phyloP scores from a whole-genome alignment of 2,888 invertebrate genomes.

The Chymomyza procnemis region DNA sequence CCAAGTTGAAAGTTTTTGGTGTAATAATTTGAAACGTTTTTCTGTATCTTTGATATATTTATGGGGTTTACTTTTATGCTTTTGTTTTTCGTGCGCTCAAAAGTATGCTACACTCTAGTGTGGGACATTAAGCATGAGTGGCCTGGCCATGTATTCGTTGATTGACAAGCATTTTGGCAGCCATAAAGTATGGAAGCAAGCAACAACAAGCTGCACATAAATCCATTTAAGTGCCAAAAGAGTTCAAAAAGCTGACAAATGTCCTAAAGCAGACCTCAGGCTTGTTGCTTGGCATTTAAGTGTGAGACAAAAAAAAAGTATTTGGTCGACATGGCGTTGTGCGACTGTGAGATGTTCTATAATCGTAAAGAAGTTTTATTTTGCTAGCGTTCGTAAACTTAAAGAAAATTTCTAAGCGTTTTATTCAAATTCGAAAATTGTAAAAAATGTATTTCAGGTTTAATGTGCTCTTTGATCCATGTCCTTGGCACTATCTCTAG shows the following conservation, averaged over 20 bases:
- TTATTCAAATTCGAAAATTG: no score
- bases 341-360: no score
- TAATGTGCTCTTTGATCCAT: no score
- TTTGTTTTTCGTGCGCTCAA: conserved; percentile 22
- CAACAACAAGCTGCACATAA: conserved; percentile 38
- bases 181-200: conserved; percentile 17
- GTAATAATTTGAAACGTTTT: conserved; percentile 47
- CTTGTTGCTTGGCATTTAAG: conserved; percentile 36
- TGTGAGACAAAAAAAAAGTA: no score
- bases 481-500: no score
- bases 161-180: conserved; percentile 34
- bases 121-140: not conserved
- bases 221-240: conserved; percentile 44
- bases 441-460: no score
- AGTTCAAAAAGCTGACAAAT: conserved; percentile 6
- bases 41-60: not conserved
- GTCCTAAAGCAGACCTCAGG: conserved; percentile 14
- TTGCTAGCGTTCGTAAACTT: no score
- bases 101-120: conserved; percentile 40
- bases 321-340: no score
- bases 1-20: conserved; percentile 33
- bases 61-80: not conserved
- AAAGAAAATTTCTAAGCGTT: no score
- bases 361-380: no score
- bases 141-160: not conserved